Evolutionary conservation across 2,888 invertebrate species (phyloP).

Genomic region (Lydus trimaculatus): DNA sequence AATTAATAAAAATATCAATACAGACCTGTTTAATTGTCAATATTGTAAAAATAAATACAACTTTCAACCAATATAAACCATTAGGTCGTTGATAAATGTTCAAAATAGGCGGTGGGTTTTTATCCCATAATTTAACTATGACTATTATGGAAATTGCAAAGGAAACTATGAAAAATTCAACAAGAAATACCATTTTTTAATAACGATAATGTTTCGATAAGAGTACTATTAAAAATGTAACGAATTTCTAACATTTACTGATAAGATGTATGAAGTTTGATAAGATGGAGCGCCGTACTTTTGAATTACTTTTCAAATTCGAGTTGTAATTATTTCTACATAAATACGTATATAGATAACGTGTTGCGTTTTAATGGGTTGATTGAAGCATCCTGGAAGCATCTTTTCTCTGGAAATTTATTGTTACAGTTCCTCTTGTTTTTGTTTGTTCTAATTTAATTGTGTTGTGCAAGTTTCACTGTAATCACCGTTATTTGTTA

Average conservation of each 20-base stretch:
- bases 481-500: no score
- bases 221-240: not conserved
- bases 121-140: slow-evolving; percentile 14
- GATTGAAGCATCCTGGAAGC: no score
- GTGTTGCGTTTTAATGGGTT: no score
- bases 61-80: slow-evolving; percentile 64
- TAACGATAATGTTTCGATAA: not conserved
- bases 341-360: no score
- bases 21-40: slow-evolving; percentile 63
- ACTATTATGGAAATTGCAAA: slow-evolving; percentile 19
- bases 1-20: not conserved
- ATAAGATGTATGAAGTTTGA: not conserved
- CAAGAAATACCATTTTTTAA: slow-evolving; percentile 12
- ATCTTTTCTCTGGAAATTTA: no score
- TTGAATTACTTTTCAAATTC: no score
- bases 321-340: no score
- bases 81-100: slow-evolving; percentile 64
- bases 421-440: no score
- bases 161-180: slow-evolving; percentile 13
- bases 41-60: slow-evolving; percentile 60
- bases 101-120: slow-evolving; percentile 41
- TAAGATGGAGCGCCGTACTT: not conserved
- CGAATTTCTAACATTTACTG: not conserved
- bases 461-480: not conserved
- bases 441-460: not conserved